Percentiles rank a stretch among this genome's conserved stretches.
Evolutionary conservation across 1,140 invertebrate genomes (phyloP).

Genomic region (Coelopa frigida): DNA sequence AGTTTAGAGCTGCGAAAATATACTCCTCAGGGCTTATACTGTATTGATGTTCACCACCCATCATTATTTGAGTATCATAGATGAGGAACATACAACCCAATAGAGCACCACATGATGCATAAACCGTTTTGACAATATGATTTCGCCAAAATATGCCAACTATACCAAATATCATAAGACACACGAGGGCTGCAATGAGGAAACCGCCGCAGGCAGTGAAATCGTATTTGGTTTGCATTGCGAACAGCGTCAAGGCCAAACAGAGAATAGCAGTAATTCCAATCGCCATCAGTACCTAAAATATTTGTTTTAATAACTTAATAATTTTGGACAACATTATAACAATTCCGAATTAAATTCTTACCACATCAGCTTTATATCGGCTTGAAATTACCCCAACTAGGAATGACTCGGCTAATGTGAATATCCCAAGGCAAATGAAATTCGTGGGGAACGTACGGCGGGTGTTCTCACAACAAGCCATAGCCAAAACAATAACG

Average conservation of each 20-base stretch:
- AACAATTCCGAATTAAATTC: neutral
- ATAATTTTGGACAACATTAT: neutral
- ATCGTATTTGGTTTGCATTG: slow-evolving; percentile 85
- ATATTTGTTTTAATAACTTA: neutral
- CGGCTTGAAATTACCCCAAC: slow-evolving; percentile 59
- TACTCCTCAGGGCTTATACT: slow-evolving; percentile 89
- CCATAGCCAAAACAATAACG: slow-evolving; percentile 72
- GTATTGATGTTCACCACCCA: slow-evolving; percentile 77
- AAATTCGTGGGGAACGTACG: slow-evolving; percentile 82
- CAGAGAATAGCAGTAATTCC: slow-evolving; percentile 72
- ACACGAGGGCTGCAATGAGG: slow-evolving; percentile 64
- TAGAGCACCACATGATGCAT: slow-evolving; percentile 68
- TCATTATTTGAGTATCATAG: slow-evolving; percentile 89
- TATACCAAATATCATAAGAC: slow-evolving; percentile 73
- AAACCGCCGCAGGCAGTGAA: slow-evolving; percentile 74
- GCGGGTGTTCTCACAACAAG: slow-evolving; percentile 77
- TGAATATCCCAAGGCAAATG: slow-evolving; percentile 81
- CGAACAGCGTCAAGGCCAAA: slow-evolving; percentile 75
- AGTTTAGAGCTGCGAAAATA: slow-evolving; percentile 76
- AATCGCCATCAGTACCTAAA: slow-evolving; percentile 45
- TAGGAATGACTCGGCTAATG: slow-evolving; percentile 68
- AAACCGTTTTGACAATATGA: slow-evolving; percentile 57
- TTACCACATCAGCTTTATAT: slow-evolving; percentile 53
- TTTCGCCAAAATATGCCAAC: slow-evolving; percentile 59
- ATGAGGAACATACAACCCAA: slow-evolving; percentile 58